phyloP scores from a whole-genome alignment of 1,140 invertebrate genomes.

The Nymphalis io region DNA sequence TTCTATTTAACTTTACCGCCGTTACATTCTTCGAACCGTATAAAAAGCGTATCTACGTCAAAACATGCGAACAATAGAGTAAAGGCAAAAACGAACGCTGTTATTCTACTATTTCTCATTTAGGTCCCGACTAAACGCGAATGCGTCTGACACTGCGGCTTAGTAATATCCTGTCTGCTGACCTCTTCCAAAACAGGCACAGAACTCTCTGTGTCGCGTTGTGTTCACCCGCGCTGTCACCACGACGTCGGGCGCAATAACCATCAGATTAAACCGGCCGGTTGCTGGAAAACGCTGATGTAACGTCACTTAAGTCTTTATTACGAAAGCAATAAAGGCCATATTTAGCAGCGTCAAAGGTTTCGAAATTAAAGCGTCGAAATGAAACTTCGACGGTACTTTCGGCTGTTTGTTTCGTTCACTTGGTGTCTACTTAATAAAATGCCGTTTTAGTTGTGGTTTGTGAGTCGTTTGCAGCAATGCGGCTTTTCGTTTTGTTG shows the following conservation, averaged over 20 bases:
- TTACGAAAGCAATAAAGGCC: conserved; percentile 72
- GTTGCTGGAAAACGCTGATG: conserved; percentile 46
- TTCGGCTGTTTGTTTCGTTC: conserved; percentile 55
- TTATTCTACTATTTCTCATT: conserved; percentile 69
- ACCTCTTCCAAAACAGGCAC: conserved; percentile 53
- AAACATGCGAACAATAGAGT: conserved; percentile 6
- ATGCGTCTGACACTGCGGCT: conserved; percentile 67
- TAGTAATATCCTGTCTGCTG: conserved; percentile 73
- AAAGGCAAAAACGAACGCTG: conserved; percentile 34
- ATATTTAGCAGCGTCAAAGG: conserved; percentile 66
- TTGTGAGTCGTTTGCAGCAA: conserved; percentile 32
- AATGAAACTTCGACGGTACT: conserved; percentile 63
- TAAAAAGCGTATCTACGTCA: conserved; percentile 1
- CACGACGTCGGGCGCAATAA: conserved; percentile 44
- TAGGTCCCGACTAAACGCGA: conserved; percentile 57
- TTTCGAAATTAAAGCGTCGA: conserved; percentile 66
- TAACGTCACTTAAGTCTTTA: conserved; percentile 62
- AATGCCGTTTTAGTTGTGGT: conserved; percentile 37
- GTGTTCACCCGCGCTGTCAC: conserved; percentile 29
- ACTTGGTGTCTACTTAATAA: conserved; percentile 61
- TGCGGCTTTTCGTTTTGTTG: conserved; percentile 33
- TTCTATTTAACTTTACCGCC: neutral
- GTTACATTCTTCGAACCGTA: neutral
- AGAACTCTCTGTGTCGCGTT: conserved; percentile 29
- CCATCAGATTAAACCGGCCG: conserved; percentile 43